These are phyloP conservation scores for Anolis carolinensis DNA, from an alignment of 2,113 vertebrate species.

Conservation along the genomic window DNA sequence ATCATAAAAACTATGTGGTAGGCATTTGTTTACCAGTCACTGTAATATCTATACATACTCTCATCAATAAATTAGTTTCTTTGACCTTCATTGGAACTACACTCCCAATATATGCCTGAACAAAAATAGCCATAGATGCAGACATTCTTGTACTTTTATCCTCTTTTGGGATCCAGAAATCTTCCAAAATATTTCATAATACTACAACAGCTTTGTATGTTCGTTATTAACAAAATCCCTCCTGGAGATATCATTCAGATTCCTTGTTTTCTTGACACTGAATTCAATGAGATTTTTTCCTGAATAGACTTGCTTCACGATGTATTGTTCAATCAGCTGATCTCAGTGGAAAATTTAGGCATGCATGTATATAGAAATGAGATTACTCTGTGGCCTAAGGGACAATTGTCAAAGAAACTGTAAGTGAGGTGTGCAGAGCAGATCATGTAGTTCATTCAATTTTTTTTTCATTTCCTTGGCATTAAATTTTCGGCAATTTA, in stretches of 20 bases:
- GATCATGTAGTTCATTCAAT: no score
- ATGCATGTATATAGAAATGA: neutral
- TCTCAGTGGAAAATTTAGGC: neutral
- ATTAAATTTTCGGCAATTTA: neutral
- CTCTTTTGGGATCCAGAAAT: no score
- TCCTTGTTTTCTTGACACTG: neutral
- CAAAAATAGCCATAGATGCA: neutral
- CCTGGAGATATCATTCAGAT: neutral
- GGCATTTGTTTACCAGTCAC: neutral
- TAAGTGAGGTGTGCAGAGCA: no score
- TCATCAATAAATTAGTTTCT: neutral
- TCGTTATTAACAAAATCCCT: neutral
- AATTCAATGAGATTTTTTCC: neutral
- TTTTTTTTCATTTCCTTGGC: neutral
- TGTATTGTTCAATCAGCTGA: neutral
- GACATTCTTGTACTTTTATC: no score
- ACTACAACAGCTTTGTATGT: neutral
- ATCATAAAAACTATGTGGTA: neutral
- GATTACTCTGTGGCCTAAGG: neutral
- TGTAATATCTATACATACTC: neutral
- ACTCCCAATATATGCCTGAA: neutral
- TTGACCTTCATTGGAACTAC: neutral
- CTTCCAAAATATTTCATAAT: neutral
- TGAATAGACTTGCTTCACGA: neutral
- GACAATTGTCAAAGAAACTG: neutral